phyloP scores from a whole-genome alignment of 2,888 invertebrate species.

The Macaria liturata region DNA sequence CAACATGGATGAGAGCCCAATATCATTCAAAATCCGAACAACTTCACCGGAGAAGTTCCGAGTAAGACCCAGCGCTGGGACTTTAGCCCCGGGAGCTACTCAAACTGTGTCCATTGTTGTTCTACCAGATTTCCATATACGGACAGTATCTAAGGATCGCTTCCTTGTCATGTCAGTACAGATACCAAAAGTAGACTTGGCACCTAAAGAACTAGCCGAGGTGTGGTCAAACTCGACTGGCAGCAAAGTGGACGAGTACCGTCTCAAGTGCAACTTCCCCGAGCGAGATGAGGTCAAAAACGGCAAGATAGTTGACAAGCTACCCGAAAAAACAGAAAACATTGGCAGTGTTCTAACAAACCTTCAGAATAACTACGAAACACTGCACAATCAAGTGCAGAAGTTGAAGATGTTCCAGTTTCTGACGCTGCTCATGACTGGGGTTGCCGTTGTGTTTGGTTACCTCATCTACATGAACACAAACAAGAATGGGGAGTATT shows the following conservation, averaged over 20 bases:
- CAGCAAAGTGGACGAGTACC: conserved; percentile 87
- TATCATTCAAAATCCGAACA: conserved; percentile 92
- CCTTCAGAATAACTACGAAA: conserved; percentile 62
- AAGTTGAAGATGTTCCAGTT: conserved; percentile 63
- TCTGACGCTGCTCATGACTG: conserved; percentile 57
- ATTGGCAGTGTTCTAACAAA: conserved; percentile 86
- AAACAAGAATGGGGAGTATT: conserved; percentile 54
- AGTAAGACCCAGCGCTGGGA: conserved; percentile 94
- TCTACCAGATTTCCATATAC: conserved; percentile 87
- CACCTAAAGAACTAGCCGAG: conserved; percentile 85
- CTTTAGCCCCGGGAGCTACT: conserved; percentile 85
- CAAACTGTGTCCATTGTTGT: conserved; percentile 88
- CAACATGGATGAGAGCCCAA: conserved; percentile 84
- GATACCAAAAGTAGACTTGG: conserved; percentile 81
- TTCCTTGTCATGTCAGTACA: conserved; percentile 94
- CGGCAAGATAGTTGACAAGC: conserved; percentile 53
- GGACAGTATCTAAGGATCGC: conserved; percentile 89
- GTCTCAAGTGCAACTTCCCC: conserved; percentile 86
- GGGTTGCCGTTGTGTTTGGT: conserved; percentile 56
- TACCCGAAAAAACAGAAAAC: conserved; percentile 88
- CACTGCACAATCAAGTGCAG: conserved; percentile 56
- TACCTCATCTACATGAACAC: conserved; percentile 61
- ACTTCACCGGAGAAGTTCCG: conserved; percentile 97
- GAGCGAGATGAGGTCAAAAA: conserved; percentile 66
- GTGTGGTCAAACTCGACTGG: conserved; percentile 88